Base-by-base conservation (phyloP, 2,113 vertebrate genomes). In the Rhinopomastus cyanomelas region DNA sequence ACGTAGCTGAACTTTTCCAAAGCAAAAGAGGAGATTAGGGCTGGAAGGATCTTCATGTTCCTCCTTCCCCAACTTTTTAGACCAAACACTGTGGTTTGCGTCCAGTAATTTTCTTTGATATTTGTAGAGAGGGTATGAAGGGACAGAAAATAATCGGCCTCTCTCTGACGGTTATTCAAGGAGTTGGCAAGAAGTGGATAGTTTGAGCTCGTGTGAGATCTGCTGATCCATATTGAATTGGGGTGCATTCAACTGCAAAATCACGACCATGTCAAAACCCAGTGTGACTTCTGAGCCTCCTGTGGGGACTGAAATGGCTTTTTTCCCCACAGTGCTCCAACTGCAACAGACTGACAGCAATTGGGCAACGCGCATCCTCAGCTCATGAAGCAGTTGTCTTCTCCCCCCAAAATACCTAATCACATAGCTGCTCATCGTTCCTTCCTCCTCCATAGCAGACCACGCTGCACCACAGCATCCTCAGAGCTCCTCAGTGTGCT, bases 201-300 rank as follows among this genome's bases (percentile, higher is more conserved):
- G 30, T 25, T 49, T 20, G 79, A 61, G 30, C 30, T 66, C 55
- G 3, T 11, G 1, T 3, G 60, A 87, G 64, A 52, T 53, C 27
- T 12, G 5, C 49, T n/a, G 44, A 22, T 30, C 29, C 1, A 0
- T 34, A 11, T 1, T 34, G 60, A n/a, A 37, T 6, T 2, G 9
- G 32, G 32, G 7, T 20, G 51, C 37, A 9, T 72, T 72, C 76
- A 51, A 36, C 46, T 55, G 52, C 67, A 59, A 78, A 87, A 46
- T 12, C 20, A 65, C 78, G 55, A 32, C 68, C 51, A 1, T 9
- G n/a, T 34, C n/a, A 80, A 77, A 77, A 37, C 29, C 55, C 14
- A 6, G 32, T 3, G 25, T 76, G 29, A 13, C 69, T 71, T 55
- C 65, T 74, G 85, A 89, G 55, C 17, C 68, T 77, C 64, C 30